Evolutionary conservation across 2,888 invertebrate genomes (phyloP).

Genomic region (Watsonalla cultraria): DNA sequence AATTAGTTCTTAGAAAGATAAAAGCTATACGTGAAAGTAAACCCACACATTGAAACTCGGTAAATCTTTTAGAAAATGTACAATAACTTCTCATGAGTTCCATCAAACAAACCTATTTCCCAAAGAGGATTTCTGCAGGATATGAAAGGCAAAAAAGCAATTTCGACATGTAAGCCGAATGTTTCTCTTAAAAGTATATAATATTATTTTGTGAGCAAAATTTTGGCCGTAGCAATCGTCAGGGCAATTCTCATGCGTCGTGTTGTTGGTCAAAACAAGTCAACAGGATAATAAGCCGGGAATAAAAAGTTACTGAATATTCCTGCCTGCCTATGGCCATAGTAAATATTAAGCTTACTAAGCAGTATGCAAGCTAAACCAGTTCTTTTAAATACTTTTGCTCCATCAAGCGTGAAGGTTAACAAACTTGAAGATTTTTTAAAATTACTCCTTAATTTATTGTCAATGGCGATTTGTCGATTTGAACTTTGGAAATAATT

Average conservation of each 20-base stretch:
- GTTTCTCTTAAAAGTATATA: slow-evolving; percentile 8
- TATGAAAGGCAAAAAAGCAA: slow-evolving; percentile 18
- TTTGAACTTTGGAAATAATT: too few relatives aligned
- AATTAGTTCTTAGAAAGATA: neutral
- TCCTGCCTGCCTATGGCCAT: neutral
- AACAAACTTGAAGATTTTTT: too few relatives aligned
- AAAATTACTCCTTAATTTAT: too few relatives aligned
- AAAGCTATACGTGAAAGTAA: neutral
- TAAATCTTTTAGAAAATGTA: slow-evolving; percentile 11
- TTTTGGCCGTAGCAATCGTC: slow-evolving; percentile 22
- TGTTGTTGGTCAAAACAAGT: slow-evolving; percentile 44
- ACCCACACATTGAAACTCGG: neutral
- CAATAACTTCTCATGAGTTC: slow-evolving; percentile 15
- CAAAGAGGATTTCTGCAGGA: slow-evolving; percentile 17
- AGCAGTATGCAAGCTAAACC: too few relatives aligned
- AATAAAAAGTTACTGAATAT: slow-evolving; percentile 12
- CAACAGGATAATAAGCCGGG: slow-evolving; percentile 48
- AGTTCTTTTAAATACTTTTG: too few relatives aligned
- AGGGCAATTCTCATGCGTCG: slow-evolving; percentile 37
- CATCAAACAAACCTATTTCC: slow-evolving; percentile 15
- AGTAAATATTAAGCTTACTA: too few relatives aligned
- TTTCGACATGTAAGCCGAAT: slow-evolving; percentile 14
- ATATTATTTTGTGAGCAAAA: slow-evolving; percentile 3
- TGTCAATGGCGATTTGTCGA: too few relatives aligned
- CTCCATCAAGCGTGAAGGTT: too few relatives aligned